These are phyloP conservation scores for Diploscapter pachys DNA, from an alignment of 1,140 invertebrate genomes.

Conservation along the genomic window DNA sequence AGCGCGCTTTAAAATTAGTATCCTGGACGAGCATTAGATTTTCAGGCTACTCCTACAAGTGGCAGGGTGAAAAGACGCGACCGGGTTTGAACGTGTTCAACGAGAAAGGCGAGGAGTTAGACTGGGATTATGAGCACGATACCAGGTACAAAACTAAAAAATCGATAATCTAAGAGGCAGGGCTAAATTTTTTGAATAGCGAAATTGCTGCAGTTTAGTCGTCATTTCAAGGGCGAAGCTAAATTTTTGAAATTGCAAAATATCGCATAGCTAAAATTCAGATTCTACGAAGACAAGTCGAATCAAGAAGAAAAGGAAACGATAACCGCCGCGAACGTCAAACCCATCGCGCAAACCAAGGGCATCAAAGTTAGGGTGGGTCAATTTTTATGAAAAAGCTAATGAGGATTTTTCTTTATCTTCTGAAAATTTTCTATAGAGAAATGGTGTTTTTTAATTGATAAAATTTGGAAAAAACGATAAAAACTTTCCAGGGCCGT, in stretches of 20 bases:
- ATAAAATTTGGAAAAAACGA: background rate
- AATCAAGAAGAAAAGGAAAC: conserved; percentile 16
- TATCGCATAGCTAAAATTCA: background rate
- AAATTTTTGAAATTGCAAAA: background rate
- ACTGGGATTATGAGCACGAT: conserved; percentile 57
- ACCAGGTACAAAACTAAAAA: conserved; percentile 44
- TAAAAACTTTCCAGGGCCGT: background rate
- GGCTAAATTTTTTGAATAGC: background rate
- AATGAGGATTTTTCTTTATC: background rate
- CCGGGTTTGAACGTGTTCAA: conserved; percentile 56
- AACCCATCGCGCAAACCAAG: background rate
- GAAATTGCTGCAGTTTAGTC: background rate
- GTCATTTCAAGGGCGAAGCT: background rate
- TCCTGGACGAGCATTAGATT: background rate
- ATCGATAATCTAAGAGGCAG: background rate
- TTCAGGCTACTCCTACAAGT: conserved; percentile 28
- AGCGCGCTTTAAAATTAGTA: no score
- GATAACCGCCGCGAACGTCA: conserved; percentile 13
- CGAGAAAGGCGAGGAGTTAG: conserved; percentile 50
- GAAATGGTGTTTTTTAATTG: background rate
- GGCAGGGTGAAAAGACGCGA: conserved; percentile 37
- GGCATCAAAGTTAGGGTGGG: conserved; percentile 23
- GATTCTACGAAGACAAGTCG: conserved; percentile 23
- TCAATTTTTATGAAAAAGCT: background rate
- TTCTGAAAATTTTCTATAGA: conserved; percentile 6